These are phyloP conservation scores for Diabrotica undecimpunctata DNA, from an alignment of 1,140 invertebrate species.

Conservation along the genomic window DNA sequence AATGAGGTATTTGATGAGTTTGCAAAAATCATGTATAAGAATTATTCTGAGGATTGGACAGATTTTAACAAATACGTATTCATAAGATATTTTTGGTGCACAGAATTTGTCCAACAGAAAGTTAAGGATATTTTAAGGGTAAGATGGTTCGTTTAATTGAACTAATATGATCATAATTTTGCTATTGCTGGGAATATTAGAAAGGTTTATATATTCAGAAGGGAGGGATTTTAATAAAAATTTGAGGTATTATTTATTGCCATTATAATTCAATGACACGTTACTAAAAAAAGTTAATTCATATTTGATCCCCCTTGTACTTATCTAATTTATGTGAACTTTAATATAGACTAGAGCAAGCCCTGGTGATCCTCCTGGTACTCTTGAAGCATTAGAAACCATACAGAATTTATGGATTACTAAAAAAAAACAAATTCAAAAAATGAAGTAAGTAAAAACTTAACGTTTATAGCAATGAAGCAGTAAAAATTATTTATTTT, in stretches of 20 bases:
- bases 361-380: constrained; percentile 23
- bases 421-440: constrained; percentile 20
- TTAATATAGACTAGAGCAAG: constrained; percentile 26
- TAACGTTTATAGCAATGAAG: neutral
- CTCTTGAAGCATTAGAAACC: constrained; percentile 22
- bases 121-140: constrained; percentile 26
- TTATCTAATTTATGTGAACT: no score
- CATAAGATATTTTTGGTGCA: constrained; percentile 38
- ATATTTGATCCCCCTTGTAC: no score
- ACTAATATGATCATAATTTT: neutral
- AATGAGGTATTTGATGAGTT: constrained; percentile 34
- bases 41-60: constrained; percentile 35
- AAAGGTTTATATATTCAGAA: no score
- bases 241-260: no score
- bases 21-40: constrained; percentile 35
- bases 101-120: constrained; percentile 29
- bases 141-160: no score
- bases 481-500: constrained; percentile 1
- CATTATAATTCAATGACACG: no score
- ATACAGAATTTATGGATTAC: constrained; percentile 28
- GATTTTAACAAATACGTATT: constrained; percentile 39
- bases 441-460: constrained; percentile 26
- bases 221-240: no score
- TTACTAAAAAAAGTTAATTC: no score
- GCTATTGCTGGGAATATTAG: no score